Evolutionary conservation across 2,888 invertebrate genomes (phyloP).

Genomic region (Isotomurus palustris): DNA sequence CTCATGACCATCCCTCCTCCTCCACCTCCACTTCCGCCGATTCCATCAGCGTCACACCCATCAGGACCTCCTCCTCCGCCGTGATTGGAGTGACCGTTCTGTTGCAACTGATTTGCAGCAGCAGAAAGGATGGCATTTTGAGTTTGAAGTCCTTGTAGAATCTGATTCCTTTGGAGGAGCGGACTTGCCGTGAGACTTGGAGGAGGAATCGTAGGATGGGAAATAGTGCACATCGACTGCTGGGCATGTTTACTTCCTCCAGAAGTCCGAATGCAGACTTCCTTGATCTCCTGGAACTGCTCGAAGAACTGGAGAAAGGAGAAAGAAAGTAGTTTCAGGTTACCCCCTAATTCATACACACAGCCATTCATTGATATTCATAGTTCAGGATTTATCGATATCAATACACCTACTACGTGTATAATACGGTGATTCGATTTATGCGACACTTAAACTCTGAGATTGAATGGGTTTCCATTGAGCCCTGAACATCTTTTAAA

Average conservation of each 20-base stretch:
- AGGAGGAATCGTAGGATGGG: slow-evolving; percentile 16
- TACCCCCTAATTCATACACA: too few relatives aligned
- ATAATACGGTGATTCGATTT: too few relatives aligned
- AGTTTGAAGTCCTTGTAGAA: slow-evolving; percentile 33
- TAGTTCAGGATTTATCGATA: too few relatives aligned
- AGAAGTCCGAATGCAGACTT: slow-evolving; percentile 61
- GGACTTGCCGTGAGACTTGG: slow-evolving; percentile 34
- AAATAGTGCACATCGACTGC: slow-evolving; percentile 13
- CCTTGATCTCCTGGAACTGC: slow-evolving; percentile 96
- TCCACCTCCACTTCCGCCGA: slow-evolving; percentile 8
- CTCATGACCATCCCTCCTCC: slow-evolving; percentile 20
- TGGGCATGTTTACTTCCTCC: slow-evolving; percentile 26
- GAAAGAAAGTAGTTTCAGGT: slow-evolving; percentile 13
- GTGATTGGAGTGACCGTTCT: slow-evolving; percentile 30
- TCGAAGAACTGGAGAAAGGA: slow-evolving; percentile 74
- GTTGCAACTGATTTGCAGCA: slow-evolving; percentile 33
- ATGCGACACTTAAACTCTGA: too few relatives aligned
- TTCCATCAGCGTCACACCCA: slow-evolving; percentile 15
- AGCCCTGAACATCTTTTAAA: too few relatives aligned
- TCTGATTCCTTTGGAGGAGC: slow-evolving; percentile 34
- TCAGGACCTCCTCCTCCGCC: slow-evolving; percentile 5
- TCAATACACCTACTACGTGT: too few relatives aligned
- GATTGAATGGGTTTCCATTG: too few relatives aligned
- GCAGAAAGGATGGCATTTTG: slow-evolving; percentile 35
- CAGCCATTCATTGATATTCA: too few relatives aligned